Base-by-base conservation (phyloP, 2,888 invertebrate species). In the Seira musarum region DNA sequence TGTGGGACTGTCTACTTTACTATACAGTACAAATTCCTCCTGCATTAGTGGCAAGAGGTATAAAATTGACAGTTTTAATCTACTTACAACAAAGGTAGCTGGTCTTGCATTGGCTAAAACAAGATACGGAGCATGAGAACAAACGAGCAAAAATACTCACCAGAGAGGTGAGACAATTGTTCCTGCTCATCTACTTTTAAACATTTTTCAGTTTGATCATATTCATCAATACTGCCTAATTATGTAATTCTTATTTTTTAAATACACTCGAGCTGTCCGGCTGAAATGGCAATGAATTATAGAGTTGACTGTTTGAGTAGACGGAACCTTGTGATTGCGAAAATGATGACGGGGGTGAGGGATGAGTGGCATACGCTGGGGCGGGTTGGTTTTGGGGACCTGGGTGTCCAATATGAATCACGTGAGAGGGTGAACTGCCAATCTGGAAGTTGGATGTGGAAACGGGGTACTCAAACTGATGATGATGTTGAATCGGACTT, bases 201-300 rank as follows among this genome's bases (percentile, higher is more conserved):
- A n/a, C n/a, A n/a, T n/a, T n/a, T n/a, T n/a, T n/a, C n/a, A n/a
- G n/a, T n/a, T n/a, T n/a, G n/a, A n/a, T n/a, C n/a, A n/a, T n/a
- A n/a, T n/a, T n/a, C n/a, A n/a, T n/a, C n/a, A n/a, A n/a, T n/a
- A n/a, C n/a, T n/a, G n/a, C n/a, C n/a, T n/a, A n/a, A n/a, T n/a
- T n/a, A n/a, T n/a, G n/a, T n/a, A 64, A 64, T 13, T 24, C 63
- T 53, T 69, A 76, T 25, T 69, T 76, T 64, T 69, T 69, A 60
- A 30, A 76, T 49, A 76, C 69, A 57, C 69, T 76, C 10, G 76
- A 76, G 60, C 76, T 64, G 61, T 76, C 69, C 6, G 63, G 64
- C 6, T 22, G n/a, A 53, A 76, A 69, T 1, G 69, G 64, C 8
- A 76, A 49, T 5, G 61, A 13, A 30, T 64, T 68, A 21, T 61